Evolutionary conservation across 2,113 vertebrate species (phyloP).

Genomic region (Ceyx cyanopectus): DNA sequence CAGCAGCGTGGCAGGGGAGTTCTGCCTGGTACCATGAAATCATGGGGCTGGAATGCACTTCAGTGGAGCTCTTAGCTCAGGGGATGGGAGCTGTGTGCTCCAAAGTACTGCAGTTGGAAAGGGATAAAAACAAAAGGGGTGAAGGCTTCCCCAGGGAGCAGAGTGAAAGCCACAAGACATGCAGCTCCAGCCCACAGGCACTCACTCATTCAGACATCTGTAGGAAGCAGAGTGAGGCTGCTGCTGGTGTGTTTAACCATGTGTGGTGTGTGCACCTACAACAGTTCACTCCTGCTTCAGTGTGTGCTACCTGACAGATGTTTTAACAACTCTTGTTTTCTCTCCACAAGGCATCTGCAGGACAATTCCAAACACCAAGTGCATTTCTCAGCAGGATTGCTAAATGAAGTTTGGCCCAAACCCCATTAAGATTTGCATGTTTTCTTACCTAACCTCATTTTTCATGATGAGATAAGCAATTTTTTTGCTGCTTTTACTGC

Average conservation of each 20-base stretch:
- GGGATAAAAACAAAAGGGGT: conserved; percentile 72
- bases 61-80: conserved; percentile 62
- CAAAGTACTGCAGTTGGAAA: conserved; percentile 62
- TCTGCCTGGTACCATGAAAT: conserved; percentile 77
- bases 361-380: not conserved
- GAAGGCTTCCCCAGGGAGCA: conserved; percentile 55
- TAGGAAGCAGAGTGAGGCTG: conserved; percentile 43
- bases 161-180: conserved; percentile 73
- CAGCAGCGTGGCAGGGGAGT: conserved; percentile 74
- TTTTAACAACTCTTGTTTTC: not conserved
- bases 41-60: conserved; percentile 79
- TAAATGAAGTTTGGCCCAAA: not conserved
- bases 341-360: not conserved
- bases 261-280: conserved; percentile 42
- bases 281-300: not conserved
- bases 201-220: conserved; percentile 38
- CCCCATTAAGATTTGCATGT: not conserved
- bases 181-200: conserved; percentile 56
- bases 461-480: not conserved
- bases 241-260: conserved; percentile 47
- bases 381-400: not conserved
- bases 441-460: not conserved
- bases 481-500: too few species aligned
- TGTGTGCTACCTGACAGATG: not conserved
- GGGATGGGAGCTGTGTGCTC: conserved; percentile 64